Base-by-base conservation (phyloP, 2,113 vertebrate genomes). In the Piprites chloris region DNA sequence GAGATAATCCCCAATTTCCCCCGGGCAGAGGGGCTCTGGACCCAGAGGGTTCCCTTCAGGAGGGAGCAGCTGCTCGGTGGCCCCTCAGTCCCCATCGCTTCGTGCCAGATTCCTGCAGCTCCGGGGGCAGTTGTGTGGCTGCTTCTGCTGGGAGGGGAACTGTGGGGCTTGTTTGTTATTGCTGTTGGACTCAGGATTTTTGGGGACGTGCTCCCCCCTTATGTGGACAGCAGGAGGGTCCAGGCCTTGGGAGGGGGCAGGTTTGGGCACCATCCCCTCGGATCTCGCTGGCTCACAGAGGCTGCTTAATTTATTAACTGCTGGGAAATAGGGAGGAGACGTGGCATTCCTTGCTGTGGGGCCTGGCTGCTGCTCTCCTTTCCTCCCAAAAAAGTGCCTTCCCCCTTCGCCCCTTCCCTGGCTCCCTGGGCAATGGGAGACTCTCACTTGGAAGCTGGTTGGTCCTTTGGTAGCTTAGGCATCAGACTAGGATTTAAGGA, bases 281-380 rank as follows among this genome's bases (percentile, higher is more conserved):
- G 85, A 76, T 93, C 35, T 61, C 2, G 20, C 85, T 56, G 66
- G 56, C 82, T 77, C 85, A 18, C 75, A 5, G 63, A 76, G 80
- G 94, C 93, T 95, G 92, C 95, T 95, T 96, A 96, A 97, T 95
- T 97, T 97, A 97, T 97, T 89, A 85, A 93, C 62, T 92, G 94
- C 92, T 87, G 83, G 79, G 89, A 92, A 74, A 74, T 0, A 14
- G 59, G 89, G 24, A 75, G 91, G 49, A 30, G 88, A 61, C 37
- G 62, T 9, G 14, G 71, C 47, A 0, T 16, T 42, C 35, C 73
- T 49, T 2, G 7, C 6, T 23, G 56, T 30, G 66, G 63, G 41
- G 72, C 63, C 56, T 16, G 69, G 69, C 1, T 6, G 65, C 66
- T 4, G 53, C 53, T 89, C 56, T 92, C 88, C 67, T 73, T 61